Evolutionary conservation across 2,888 invertebrate species (phyloP).

Genomic region (Tolmerus cingulatus): DNA sequence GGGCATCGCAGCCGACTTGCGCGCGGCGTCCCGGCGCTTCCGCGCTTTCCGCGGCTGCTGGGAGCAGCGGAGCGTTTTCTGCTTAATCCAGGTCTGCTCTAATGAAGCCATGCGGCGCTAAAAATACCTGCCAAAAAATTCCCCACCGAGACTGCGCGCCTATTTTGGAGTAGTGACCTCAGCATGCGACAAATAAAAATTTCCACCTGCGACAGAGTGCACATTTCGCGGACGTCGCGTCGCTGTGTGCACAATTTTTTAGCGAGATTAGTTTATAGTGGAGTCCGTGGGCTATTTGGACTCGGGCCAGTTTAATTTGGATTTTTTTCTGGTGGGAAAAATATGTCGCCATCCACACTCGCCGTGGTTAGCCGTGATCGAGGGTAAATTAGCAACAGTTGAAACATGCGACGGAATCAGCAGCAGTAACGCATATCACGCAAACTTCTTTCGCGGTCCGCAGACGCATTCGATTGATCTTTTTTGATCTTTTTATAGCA

Average conservation of each 20-base stretch:
- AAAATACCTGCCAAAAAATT: neutral
- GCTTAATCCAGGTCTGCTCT: neutral
- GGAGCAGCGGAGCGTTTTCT: neutral
- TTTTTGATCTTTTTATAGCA: neutral
- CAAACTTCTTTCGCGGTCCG: neutral
- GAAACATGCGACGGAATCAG: neutral
- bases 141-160: neutral
- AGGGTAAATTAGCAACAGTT: neutral
- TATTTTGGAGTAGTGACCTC: slow-evolving; percentile 26
- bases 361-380: neutral
- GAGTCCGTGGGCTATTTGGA: neutral
- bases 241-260: neutral
- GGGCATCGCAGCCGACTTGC: neutral
- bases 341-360: neutral
- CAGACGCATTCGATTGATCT: neutral
- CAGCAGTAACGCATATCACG: neutral
- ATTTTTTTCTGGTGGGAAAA: neutral
- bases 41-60: neutral
- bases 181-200: neutral
- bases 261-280: neutral
- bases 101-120: neutral
- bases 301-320: neutral
- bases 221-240: neutral
- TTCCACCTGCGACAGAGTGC: slow-evolving; percentile 9
- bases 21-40: neutral